Percentiles rank a stretch among this genome's conserved stretches.
phyloP scores from a whole-genome alignment of 1,140 invertebrate species.

The Scaptomyza montana region DNA sequence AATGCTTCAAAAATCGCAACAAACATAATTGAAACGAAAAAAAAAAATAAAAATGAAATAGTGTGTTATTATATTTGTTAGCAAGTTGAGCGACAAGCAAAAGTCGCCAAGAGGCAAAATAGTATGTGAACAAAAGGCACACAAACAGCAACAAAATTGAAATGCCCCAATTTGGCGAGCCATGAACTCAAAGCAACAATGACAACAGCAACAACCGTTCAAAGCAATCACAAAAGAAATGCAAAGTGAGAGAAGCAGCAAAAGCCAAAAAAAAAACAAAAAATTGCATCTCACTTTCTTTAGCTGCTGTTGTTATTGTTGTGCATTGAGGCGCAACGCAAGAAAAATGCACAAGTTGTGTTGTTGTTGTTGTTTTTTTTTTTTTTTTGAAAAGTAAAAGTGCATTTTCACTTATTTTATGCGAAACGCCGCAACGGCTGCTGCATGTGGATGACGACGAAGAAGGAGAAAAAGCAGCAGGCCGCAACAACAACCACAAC shows the following conservation, averaged over 20 bases:
- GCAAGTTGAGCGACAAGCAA: constrained; percentile 53
- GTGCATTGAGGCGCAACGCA: constrained; percentile 51
- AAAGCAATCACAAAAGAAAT: constrained; percentile 69
- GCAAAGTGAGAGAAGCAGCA: constrained; percentile 42
- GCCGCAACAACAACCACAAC: constrained; percentile 33
- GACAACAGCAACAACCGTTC: constrained; percentile 33
- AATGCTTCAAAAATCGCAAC: constrained; percentile 67
- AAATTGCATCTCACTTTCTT: constrained; percentile 80
- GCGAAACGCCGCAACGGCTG: constrained; percentile 51
- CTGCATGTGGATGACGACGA: constrained; percentile 36
- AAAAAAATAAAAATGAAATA: constrained; percentile 51
- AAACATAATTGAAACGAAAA: constrained; percentile 57
- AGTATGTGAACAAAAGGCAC: constrained; percentile 46
- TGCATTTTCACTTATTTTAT: constrained; percentile 84
- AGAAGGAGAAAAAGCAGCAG: constrained; percentile 30
- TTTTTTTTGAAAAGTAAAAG: constrained; percentile 78
- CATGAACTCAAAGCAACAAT: constrained; percentile 69
- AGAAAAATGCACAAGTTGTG: constrained; percentile 56
- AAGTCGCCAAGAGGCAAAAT: background rate
- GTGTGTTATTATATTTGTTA: constrained; percentile 17
- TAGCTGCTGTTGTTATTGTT: constrained; percentile 35
- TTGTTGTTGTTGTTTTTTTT: constrained; percentile 16
- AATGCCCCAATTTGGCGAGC: constrained; percentile 79
- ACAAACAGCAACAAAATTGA: constrained; percentile 49
- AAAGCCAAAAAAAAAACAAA: constrained; percentile 20